Base-by-base conservation (phyloP, 2,797 vertebrate genomes). In the Rhinatrema bivittatum region DNA sequence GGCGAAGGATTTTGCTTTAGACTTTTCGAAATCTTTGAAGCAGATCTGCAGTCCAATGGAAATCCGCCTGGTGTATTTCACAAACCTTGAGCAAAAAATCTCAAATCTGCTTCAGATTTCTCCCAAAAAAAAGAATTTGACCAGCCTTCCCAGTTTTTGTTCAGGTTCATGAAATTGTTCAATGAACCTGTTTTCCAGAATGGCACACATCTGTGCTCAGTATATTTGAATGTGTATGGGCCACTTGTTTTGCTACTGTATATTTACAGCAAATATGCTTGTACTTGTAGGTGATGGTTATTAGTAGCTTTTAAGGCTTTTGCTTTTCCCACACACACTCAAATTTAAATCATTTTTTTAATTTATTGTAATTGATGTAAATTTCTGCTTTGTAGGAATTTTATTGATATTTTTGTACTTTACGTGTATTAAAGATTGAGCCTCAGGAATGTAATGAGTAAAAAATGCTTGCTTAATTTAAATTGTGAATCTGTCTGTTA, bases 401-500 rank as follows among this genome's bases (percentile, higher is more conserved):
- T 85, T 75, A 84, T 87, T 79, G 59, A 79, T 93, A 76, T 76
- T 85, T 90, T 85, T 85, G 74, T 85, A 74, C 79, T 86, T 87
- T 91, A 60, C 84, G 85, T 90, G 94, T 97, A 91, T 94, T 93
- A 88, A 88, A 82, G 87, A 85, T 82, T 68, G 70, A 86, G 74
- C 58, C 74, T 84, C 82, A 87, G 88, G 85, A 86, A 81, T 79
- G 86, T 93, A 96, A 93, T 95, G 93, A 93, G 88, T 88, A 87
- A 86, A 79, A 90, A 94, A 91, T 81, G 86, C 88, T 86, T 89
- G 87, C 89, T 94, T 97, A 94, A 98, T 98, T 98, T 96, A 96
- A 95, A 99, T 93, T 88, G 92, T 80, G 91, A 92, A 85, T 88
- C 91, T 97, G 92, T 97, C 91, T 93, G 93, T 93, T 93, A 89